Evolutionary conservation across 2,113 vertebrate species (phyloP).

Genomic region (Tychaedon coryphoeus): DNA sequence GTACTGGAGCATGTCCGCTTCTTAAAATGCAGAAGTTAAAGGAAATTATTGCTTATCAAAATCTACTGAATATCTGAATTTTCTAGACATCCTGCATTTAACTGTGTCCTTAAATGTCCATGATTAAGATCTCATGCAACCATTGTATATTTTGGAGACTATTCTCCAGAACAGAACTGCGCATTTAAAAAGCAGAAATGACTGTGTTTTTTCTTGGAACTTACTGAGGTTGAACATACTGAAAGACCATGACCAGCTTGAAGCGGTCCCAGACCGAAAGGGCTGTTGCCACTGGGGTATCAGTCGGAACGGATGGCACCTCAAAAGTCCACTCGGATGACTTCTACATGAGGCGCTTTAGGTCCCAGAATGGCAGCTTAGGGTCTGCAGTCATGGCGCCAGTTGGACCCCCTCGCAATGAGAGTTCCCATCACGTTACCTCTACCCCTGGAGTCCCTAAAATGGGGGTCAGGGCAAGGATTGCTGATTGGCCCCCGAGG

Average conservation of each 20-base stretch:
- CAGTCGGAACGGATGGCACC: conserved; percentile 73
- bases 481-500: conserved; percentile 94
- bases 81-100: conserved; percentile 27
- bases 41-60: conserved; percentile 28
- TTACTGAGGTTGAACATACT: conserved; percentile 54
- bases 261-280: conserved; percentile 90
- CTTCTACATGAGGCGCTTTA: conserved; percentile 90
- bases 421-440: conserved; percentile 82
- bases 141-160: conserved; percentile 68
- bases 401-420: conserved; percentile 81
- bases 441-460: conserved; percentile 91
- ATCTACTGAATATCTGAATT: conserved; percentile 45
- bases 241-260: conserved; percentile 90
- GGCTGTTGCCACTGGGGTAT: conserved; percentile 78
- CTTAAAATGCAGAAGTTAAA: conserved; percentile 58
- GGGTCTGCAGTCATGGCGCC: conserved; percentile 78
- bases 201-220: conserved; percentile 68
- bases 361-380: conserved; percentile 86
- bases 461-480: conserved; percentile 94
- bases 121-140: conserved; percentile 72
- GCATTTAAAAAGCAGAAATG: conserved; percentile 71
- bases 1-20: conserved; percentile 31
- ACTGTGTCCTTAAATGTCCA: conserved; percentile 63
- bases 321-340: conserved; percentile 88
- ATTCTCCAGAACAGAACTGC: conserved; percentile 73